Conservation (phyloP, 2,888 invertebrate species). For the Teleiodes luculella region DNA sequence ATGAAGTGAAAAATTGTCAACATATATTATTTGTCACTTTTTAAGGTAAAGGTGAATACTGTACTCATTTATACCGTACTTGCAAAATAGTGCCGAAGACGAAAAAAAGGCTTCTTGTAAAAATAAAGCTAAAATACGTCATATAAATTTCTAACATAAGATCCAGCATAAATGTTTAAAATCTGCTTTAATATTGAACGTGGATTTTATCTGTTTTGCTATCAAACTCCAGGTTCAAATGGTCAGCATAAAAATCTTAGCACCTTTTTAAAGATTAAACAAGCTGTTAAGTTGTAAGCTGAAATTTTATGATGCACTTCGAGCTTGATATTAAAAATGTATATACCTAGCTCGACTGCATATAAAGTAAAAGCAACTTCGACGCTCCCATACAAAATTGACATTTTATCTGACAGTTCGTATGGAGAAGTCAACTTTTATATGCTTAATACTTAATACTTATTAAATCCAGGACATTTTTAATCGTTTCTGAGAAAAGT, state of each 20-base stretch:
- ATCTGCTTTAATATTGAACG: background rate
- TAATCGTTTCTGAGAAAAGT: too few relatives aligned
- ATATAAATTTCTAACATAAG: background rate
- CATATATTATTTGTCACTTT: background rate
- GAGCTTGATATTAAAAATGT: background rate
- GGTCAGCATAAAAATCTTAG: background rate
- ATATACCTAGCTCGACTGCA: background rate
- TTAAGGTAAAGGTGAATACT: too few relatives aligned
- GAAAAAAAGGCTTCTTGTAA: too few relatives aligned
- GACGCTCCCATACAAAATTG: too few relatives aligned
- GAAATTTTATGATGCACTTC: too few relatives aligned
- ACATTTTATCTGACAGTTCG: too few relatives aligned
- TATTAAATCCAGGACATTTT: too few relatives aligned
- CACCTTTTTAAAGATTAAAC: background rate
- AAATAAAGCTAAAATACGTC: background rate
- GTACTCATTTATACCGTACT: too few relatives aligned
- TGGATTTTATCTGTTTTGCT: background rate
- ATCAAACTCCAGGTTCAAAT: background rate
- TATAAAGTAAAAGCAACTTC: too few relatives aligned
- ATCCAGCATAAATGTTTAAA: background rate
- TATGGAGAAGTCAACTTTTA: too few relatives aligned
- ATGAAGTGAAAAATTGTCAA: background rate
- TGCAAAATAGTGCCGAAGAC: too few relatives aligned
- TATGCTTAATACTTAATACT: too few relatives aligned
- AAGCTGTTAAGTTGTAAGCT: background rate